Conservation (phyloP, 2,888 invertebrate species). For the Ophion costatus region DNA sequence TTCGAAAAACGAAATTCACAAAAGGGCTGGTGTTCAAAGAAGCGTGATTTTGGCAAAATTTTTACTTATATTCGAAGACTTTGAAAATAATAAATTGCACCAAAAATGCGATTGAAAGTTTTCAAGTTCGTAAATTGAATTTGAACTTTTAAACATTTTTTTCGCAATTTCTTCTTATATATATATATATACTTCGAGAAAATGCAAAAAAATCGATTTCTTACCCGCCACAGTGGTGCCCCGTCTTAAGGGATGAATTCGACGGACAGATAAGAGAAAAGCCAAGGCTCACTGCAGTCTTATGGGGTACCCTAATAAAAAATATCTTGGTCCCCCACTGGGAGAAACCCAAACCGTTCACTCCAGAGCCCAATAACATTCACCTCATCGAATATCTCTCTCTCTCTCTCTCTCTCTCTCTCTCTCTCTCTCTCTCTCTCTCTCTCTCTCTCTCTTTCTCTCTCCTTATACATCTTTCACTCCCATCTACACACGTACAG, state of each 20-base stretch:
- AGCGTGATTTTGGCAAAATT: no score
- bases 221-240: no score
- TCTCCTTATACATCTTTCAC: background rate
- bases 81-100: no score
- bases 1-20: no score
- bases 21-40: no score
- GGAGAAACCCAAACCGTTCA: slow-evolving; percentile 41
- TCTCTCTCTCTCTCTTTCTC: slow-evolving; percentile 4
- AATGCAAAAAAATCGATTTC: no score
- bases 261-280: slow-evolving; percentile 51
- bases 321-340: slow-evolving; percentile 20
- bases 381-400: slow-evolving; percentile 18
- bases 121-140: no score
- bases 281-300: background rate
- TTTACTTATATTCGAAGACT: no score
- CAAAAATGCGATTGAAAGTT: no score
- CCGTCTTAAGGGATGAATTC: slow-evolving; percentile 54
- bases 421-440: background rate
- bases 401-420: background rate
- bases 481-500: slow-evolving; percentile 16
- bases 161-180: no score
- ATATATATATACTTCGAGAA: no score
- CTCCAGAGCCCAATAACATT: slow-evolving; percentile 44
- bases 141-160: no score
- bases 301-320: slow-evolving; percentile 3